Evolutionary conservation across 2,888 invertebrate genomes (phyloP).

Genomic region (Leptinotarsa peninsularis): DNA sequence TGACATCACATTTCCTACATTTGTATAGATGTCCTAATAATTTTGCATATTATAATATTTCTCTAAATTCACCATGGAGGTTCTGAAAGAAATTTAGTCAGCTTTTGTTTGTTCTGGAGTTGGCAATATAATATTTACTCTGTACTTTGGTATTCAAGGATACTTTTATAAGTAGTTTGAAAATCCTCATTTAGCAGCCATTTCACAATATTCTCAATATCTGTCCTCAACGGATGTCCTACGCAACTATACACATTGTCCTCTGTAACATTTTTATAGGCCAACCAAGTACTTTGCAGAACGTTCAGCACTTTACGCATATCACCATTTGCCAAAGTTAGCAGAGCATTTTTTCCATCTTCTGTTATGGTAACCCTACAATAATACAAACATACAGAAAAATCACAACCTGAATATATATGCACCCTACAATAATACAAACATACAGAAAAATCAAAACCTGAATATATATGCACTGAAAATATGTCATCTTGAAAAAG

Average conservation of each 20-base stretch:
- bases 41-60: too few species aligned
- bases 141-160: slow-evolving; percentile 27
- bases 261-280: slow-evolving; percentile 89
- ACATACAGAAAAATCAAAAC: neutral
- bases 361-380: slow-evolving; percentile 84
- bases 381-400: slow-evolving; percentile 34
- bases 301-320: slow-evolving; percentile 98
- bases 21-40: too few species aligned
- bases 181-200: slow-evolving; percentile 87
- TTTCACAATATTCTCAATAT: slow-evolving; percentile 89
- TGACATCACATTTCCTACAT: too few species aligned
- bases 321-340: slow-evolving; percentile 93
- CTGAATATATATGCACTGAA: too few species aligned
- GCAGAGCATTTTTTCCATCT: slow-evolving; percentile 89
- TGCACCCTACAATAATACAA: slow-evolving; percentile 66
- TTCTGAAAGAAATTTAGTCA: too few species aligned
- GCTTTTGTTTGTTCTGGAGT: too few species aligned
- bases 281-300: slow-evolving; percentile 95
- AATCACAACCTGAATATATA: too few species aligned
- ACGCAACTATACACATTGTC: slow-evolving; percentile 95
- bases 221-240: slow-evolving; percentile 91
- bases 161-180: slow-evolving; percentile 81
- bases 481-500: neutral
- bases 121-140: too few species aligned
- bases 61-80: too few species aligned